Evolutionary conservation across 2,113 vertebrate genomes (phyloP), one percentile per base, ranked within the genome.

Genomic region (Centropus unirufus): DNA sequence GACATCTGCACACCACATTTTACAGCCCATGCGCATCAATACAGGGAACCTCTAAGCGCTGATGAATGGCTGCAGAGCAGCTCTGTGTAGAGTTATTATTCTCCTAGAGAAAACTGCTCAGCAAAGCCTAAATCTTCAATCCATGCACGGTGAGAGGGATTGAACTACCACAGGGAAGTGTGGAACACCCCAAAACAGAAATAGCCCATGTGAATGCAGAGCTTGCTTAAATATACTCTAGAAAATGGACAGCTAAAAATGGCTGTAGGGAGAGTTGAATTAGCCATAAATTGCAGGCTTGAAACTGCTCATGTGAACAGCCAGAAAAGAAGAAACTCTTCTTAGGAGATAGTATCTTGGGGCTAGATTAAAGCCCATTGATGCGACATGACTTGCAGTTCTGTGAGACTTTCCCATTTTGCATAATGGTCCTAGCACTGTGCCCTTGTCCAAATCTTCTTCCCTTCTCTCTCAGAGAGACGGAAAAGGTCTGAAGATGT

Each of bases 201-300:
- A 79, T 73, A 1, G 0, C 66, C 73, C 83, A 82, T 58, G 32
- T 57, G 44, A 62, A 63, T 82, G 36, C 69, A 89, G 61, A 23
- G 6, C 66, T 80, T 84, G 57, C 58, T 96, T 92, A 89, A 89
- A 87, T 85, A 26, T 21, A 57, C 21, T 49, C 30, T 34, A 76
- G 61, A 78, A 84, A 62, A 42, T 57, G 58, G 77, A 78, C 92
- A 91, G 49, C 73, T 89, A 73, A 91, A 92, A 91, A 32, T 44
- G 80, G 44, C 55, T 73, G 67, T 63, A 74, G 64, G 30, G 47
- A 95, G 22, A 92, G 39, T 61, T 3, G 2, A 82, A 51, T 39
- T 72, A 59, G 10, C 36, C 3, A 1, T 39, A n/a, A 90, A 73
- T 44, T 12, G 0, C 66, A 64, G 74, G 21, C 39, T 82, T 70